These are phyloP conservation scores for Piscicola geometra DNA, from an alignment of 2,888 invertebrate genomes.

Conservation along the genomic window DNA sequence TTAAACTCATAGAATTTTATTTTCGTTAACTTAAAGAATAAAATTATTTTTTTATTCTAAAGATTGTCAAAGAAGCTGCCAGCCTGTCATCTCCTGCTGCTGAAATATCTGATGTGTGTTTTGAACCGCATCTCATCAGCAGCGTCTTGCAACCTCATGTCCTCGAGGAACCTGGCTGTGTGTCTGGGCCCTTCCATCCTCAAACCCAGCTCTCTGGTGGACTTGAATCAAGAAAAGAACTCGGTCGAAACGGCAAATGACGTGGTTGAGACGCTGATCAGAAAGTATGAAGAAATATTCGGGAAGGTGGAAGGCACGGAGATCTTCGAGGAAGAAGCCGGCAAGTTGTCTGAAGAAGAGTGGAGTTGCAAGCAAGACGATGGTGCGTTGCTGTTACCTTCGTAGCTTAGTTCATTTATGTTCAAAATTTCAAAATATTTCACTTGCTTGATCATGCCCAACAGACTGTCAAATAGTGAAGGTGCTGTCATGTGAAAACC, in stretches of 20 bases:
- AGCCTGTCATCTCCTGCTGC: background rate
- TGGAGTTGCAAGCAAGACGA: background rate
- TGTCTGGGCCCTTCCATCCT: conserved; percentile 31
- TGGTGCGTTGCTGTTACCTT: background rate
- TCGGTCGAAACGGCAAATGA: conserved; percentile 17
- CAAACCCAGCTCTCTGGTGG: conserved; percentile 12
- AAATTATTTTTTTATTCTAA: background rate
- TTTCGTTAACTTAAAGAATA: background rate
- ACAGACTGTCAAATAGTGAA: background rate
- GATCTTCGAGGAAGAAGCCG: background rate
- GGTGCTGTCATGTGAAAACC: background rate
- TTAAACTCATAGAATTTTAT: background rate
- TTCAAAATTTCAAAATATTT: background rate
- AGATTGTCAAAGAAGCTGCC: conserved; percentile 20
- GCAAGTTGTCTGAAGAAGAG: background rate
- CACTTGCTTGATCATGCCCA: too few species aligned
- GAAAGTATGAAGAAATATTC: background rate
- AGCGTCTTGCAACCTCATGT: conserved; percentile 12
- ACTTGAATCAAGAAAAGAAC: conserved; percentile 8
- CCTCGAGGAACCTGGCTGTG: conserved; percentile 18
- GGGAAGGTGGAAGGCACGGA: conserved; percentile 1
- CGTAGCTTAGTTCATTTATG: background rate
- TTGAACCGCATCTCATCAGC: background rate
- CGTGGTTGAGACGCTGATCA: conserved; percentile 12
- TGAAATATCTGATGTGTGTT: conserved; percentile 12